A percentile compares a stretch with the other conserved stretches of the same genome.
Conservation (phyloP, 1,140 invertebrate species). For the Polypedilum vanderplanki region DNA sequence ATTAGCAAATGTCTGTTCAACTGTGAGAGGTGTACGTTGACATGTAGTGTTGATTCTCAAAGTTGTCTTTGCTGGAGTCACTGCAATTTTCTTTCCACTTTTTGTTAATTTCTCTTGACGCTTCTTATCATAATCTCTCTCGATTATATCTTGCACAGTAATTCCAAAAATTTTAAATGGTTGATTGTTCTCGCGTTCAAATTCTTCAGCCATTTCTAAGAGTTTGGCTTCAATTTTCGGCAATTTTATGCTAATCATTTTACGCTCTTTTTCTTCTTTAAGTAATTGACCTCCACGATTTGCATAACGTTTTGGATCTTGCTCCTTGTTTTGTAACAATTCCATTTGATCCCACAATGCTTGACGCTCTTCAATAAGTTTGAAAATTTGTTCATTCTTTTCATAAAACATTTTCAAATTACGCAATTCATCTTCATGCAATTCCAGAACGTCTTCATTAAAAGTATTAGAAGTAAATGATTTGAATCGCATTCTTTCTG, state of each 20-base stretch:
- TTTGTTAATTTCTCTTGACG: conserved; percentile 15
- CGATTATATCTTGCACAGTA: neutral
- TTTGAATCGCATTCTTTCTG: conserved; percentile 55
- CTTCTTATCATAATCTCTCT: neutral
- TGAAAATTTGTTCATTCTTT: conserved; percentile 58
- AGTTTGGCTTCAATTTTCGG: conserved; percentile 61
- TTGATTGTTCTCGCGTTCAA: neutral
- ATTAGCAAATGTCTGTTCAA: neutral
- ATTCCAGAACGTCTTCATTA: conserved; percentile 63
- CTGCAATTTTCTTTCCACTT: neutral
- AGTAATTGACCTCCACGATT: conserved; percentile 78
- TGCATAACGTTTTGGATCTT: conserved; percentile 70
- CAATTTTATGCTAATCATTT: conserved; percentile 57
- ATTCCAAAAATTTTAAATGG: neutral
- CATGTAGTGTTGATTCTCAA: neutral
- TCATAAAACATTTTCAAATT: conserved; percentile 60
- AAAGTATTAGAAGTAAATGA: conserved; percentile 55
- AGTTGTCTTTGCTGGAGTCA: neutral
- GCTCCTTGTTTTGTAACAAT: conserved; percentile 60
- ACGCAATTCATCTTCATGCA: conserved; percentile 66
- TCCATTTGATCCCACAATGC: conserved; percentile 60
- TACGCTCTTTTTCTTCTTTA: conserved; percentile 75
- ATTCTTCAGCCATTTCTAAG: conserved; percentile 44
- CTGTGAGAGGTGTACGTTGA: neutral
- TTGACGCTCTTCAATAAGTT: conserved; percentile 54